A percentile compares a stretch with the other conserved stretches of the same genome.
These are phyloP conservation scores for Steromphala cineraria DNA, from an alignment of 2,888 invertebrate genomes.

Conservation along the genomic window DNA sequence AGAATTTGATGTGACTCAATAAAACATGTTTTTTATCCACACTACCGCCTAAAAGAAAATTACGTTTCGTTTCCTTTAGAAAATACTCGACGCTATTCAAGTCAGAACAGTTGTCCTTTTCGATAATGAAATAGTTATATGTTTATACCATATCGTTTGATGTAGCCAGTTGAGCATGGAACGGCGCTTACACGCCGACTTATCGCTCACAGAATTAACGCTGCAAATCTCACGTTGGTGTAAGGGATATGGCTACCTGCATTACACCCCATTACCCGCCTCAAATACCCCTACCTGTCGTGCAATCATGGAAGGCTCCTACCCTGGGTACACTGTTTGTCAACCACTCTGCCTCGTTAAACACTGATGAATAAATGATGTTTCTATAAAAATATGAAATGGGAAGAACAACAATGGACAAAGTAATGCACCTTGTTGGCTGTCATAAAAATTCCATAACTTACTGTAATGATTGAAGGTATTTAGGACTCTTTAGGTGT, in stretches of 20 bases:
- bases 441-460: neutral
- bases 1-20: no score
- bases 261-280: neutral
- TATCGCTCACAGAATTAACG: neutral
- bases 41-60: no score
- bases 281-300: neutral
- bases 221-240: no score
- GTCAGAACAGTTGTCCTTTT: no score
- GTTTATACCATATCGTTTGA: no score
- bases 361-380: neutral
- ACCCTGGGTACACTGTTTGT: neutral
- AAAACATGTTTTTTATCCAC: no score
- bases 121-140: no score
- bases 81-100: no score
- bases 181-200: neutral
- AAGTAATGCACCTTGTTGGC: neutral
- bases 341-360: neutral
- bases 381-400: slow-evolving; percentile 5
- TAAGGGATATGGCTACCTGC: no score
- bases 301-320: neutral
- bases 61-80: no score
- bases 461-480: neutral
- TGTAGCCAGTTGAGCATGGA: neutral
- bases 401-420: neutral
- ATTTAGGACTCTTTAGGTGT: neutral